A percentile compares a stretch with the other conserved stretches of the same genome.
phyloP scores from a whole-genome alignment of 2,113 vertebrate species.

The Corythornis madagascariensis region DNA sequence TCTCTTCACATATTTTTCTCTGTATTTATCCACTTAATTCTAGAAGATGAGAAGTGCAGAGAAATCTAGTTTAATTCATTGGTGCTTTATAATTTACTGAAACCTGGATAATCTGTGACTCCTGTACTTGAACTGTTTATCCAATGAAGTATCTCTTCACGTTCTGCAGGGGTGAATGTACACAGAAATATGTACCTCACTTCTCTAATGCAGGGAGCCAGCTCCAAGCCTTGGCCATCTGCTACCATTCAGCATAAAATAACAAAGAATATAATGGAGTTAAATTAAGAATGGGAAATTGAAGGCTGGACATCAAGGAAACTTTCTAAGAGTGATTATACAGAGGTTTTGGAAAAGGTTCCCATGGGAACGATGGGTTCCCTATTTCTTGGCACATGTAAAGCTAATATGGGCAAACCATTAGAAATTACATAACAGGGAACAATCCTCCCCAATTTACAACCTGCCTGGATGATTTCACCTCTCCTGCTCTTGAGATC shows the following conservation, averaged over 20 bases:
- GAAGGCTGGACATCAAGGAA: constrained; percentile 19
- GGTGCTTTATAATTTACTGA: neutral
- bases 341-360: neutral
- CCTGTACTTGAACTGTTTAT: neutral
- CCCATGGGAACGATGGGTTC: neutral
- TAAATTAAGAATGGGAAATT: constrained; percentile 36
- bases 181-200: neutral
- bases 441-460: neutral
- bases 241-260: neutral
- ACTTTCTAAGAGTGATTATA: constrained; percentile 27
- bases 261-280: neutral
- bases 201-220: neutral
- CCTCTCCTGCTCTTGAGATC: neutral
- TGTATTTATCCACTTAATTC: neutral
- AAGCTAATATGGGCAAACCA: neutral
- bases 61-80: neutral
- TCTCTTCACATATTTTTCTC: neutral
- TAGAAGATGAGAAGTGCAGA: neutral
- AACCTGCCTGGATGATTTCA: neutral
- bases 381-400: neutral
- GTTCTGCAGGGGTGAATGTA: neutral
- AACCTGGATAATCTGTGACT: neutral
- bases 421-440: neutral
- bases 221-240: neutral
- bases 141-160: neutral